Conservation (phyloP, 1,140 invertebrate species). For the Orchestia grillus region DNA sequence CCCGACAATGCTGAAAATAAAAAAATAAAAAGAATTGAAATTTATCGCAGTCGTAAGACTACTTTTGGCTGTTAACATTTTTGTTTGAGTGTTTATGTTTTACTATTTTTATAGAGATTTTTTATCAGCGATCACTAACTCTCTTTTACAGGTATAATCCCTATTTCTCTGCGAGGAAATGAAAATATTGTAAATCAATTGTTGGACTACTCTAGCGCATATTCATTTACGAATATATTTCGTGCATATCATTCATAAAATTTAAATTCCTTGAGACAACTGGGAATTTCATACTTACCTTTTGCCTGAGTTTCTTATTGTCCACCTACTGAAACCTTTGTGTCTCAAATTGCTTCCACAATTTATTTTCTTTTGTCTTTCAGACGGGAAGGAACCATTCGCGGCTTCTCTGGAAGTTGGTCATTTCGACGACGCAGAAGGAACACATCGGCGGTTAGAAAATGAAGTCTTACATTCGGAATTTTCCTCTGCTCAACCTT, state of each 20-base stretch:
- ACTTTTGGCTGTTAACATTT: not conserved
- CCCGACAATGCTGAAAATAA: not conserved
- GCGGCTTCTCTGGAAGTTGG: not conserved
- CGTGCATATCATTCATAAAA: not conserved
- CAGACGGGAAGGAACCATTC: not conserved
- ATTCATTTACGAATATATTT: not conserved
- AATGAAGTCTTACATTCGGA: not conserved
- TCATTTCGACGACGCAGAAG: not conserved
- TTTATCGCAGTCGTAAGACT: not conserved
- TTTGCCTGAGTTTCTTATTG: not conserved
- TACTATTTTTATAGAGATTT: not conserved
- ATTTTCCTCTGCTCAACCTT: not conserved
- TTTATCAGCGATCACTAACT: not conserved
- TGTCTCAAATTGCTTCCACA: not conserved
- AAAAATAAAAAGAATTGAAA: not conserved
- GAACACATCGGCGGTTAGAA: not conserved
- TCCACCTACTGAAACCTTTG: not conserved
- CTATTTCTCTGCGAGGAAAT: not conserved
- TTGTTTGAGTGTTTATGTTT: not conserved
- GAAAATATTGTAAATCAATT: not conserved
- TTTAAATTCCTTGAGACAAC: not conserved
- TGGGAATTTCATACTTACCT: not conserved
- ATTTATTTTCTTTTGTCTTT: not conserved
- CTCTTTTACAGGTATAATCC: not conserved
- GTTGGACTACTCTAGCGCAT: not conserved